phyloP scores from a whole-genome alignment of 30 jellyfish, hydroid and myxozoan species.

The Sanderia malayensis region DNA sequence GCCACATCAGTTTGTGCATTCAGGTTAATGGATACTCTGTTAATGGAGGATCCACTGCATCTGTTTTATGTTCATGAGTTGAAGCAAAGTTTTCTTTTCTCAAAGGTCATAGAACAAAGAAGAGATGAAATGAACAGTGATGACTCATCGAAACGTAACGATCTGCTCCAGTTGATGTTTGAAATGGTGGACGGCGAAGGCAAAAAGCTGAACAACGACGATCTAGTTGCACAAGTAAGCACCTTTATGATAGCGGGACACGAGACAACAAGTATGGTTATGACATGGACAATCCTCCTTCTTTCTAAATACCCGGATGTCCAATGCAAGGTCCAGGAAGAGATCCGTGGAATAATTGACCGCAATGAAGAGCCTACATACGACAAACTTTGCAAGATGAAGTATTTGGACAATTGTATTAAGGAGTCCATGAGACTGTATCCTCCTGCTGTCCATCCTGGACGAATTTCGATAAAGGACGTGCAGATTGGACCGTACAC shows the following conservation, averaged over 20 bases:
- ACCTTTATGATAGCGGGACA: slow-evolving; percentile 15
- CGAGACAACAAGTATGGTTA: slow-evolving; percentile 9
- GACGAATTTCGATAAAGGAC: not conserved
- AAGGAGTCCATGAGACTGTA: slow-evolving; percentile 24
- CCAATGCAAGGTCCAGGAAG: slow-evolving; percentile 6
- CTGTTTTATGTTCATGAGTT: too few species aligned
- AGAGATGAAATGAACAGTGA: not conserved
- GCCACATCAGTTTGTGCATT: too few species aligned
- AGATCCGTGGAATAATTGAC: not conserved
- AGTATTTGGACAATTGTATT: slow-evolving; percentile 11
- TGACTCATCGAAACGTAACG: not conserved
- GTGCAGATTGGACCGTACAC: slow-evolving; percentile 1
- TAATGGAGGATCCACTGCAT: too few species aligned
- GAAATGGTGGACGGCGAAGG: slow-evolving; percentile 10
- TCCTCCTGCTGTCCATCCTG: slow-evolving; percentile 21
- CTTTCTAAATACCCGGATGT: slow-evolving; percentile 9
- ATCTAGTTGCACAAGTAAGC: not conserved
- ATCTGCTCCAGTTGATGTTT: not conserved
- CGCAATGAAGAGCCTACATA: not conserved
- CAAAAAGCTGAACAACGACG: not conserved
- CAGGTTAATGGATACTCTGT: too few species aligned
- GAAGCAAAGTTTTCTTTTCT: not conserved
- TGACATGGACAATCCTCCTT: slow-evolving; percentile 18
- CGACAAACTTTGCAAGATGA: slow-evolving; percentile 5
- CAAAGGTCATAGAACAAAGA: slow-evolving; percentile 8